Percentiles rank a stretch among this genome's conserved stretches.
phyloP scores from a whole-genome alignment of 2,888 invertebrate genomes.

The Saturnia japonica region DNA sequence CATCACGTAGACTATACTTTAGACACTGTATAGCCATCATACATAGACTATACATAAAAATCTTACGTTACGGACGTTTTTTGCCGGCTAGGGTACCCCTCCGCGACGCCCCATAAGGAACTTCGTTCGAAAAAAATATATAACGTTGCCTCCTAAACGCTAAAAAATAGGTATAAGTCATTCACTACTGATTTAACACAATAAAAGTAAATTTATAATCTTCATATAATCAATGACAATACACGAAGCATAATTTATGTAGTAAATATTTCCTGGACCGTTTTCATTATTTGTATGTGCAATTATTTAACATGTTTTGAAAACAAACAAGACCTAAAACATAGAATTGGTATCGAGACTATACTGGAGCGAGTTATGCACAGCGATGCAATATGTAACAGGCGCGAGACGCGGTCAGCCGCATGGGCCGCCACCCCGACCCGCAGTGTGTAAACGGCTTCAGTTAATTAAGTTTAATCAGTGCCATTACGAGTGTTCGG shows the following conservation, averaged over 20 bases:
- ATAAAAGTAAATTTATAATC: not conserved
- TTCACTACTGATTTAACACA: not conserved
- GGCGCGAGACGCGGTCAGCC: conserved; percentile 20
- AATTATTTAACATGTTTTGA: not conserved
- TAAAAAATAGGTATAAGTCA: not conserved
- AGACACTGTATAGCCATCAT: no score
- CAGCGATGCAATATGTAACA: conserved; percentile 1
- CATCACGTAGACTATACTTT: no score
- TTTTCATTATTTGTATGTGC: not conserved
- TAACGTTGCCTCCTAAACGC: not conserved
- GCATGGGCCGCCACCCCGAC: conserved; percentile 25
- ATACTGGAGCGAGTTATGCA: not conserved
- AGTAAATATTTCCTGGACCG: not conserved
- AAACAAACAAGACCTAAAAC: not conserved
- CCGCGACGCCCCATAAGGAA: no score
- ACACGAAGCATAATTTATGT: not conserved
- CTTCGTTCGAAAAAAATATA: no score
- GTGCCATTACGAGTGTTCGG: conserved; percentile 60
- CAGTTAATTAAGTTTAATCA: conserved; percentile 82
- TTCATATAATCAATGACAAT: not conserved
- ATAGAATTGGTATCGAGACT: not conserved
- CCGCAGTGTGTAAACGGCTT: conserved; percentile 74
- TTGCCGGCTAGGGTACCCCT: no score
- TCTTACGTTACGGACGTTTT: no score
- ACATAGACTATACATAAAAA: no score